Evolutionary conservation across 2,888 invertebrate species (phyloP), one percentile per base, ranked within the genome.

Genomic region (Lasioglossum calceatum): DNA sequence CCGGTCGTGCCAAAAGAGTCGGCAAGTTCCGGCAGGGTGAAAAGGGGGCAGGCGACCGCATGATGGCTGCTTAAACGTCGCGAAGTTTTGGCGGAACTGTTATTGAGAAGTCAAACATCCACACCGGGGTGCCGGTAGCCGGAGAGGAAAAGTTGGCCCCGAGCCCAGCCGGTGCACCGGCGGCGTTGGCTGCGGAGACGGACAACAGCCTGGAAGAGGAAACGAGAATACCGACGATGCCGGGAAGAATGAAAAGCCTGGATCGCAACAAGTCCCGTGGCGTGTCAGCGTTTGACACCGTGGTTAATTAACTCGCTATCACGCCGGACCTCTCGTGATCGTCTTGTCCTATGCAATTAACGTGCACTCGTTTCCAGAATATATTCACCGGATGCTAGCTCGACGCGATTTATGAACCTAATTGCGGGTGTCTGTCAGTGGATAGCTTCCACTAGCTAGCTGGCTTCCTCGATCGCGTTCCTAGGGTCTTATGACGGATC

Each of bases 221-320:
- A 64, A 54, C 32, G 36, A 54, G 54, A 23, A 10, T 1, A 8
- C 16, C 7, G 23, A 44, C 14, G 32, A 23, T 19, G 23, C 32
- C n/a, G n/a, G 47, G 64, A 75, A 75, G 81, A 84, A 84, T 84
- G 81, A 71, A 82, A 81, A 64, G 70, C 61, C 10, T 71, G 74
- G 67, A 74, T 74, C 78, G 90, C 88, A 86, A 87, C 89, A 84
- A 87, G 88, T 88, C 87, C 72, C 73, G 70, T 61, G 42, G 54
- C n/a, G 58, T 73, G 75, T 81, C 81, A 73, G 36, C 84, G 76
- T 88, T 86, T 85, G 89, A 88, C 90, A 79, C 81, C 77, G 83
- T 78, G 85, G 85, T 88, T 92, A 92, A 92, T 92, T 92, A 91
- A 88, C 86, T 82, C 87, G 80, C 73, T 54, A 82, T 85, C 84